Conservation (phyloP, 2,888 invertebrate genomes). For the Alcis repandata region DNA sequence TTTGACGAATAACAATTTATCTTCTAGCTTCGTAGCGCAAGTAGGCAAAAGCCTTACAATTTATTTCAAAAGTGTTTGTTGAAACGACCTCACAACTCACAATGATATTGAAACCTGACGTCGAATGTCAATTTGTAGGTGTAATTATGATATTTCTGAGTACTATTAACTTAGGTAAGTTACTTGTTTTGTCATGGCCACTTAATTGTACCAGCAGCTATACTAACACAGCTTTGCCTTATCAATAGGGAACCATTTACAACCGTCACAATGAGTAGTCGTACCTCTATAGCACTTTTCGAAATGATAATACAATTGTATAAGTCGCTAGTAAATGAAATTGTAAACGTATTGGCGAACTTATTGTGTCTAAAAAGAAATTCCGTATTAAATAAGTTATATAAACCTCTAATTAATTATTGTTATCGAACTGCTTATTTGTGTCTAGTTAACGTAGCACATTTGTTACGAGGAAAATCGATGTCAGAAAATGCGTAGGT, state of each 20-base stretch:
- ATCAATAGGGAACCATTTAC: conserved; percentile 28
- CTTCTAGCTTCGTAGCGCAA: too few relatives aligned
- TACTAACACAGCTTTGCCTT: conserved; percentile 36
- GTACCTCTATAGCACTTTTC: background rate
- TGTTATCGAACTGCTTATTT: too few relatives aligned
- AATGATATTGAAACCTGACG: conserved; percentile 11
- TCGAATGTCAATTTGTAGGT: conserved; percentile 19
- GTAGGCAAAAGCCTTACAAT: too few relatives aligned
- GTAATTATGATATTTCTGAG: conserved; percentile 29
- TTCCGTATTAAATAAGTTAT: too few relatives aligned
- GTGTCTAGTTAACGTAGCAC: too few relatives aligned
- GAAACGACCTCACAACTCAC: background rate
- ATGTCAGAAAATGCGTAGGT: too few relatives aligned
- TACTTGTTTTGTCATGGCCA: conserved; percentile 48
- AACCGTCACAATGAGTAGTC: background rate
- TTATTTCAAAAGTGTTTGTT: background rate
- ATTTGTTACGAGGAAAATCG: too few relatives aligned
- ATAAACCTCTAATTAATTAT: too few relatives aligned
- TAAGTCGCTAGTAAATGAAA: too few relatives aligned
- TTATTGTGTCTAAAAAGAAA: too few relatives aligned
- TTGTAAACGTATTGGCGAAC: too few relatives aligned
- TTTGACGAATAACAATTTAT: too few relatives aligned
- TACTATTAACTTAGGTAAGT: conserved; percentile 30
- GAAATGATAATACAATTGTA: conserved; percentile 7
- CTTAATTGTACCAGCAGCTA: conserved; percentile 55